phyloP scores from a whole-genome alignment of 2,797 vertebrate species.

The Ctenosaura bakeri region DNA sequence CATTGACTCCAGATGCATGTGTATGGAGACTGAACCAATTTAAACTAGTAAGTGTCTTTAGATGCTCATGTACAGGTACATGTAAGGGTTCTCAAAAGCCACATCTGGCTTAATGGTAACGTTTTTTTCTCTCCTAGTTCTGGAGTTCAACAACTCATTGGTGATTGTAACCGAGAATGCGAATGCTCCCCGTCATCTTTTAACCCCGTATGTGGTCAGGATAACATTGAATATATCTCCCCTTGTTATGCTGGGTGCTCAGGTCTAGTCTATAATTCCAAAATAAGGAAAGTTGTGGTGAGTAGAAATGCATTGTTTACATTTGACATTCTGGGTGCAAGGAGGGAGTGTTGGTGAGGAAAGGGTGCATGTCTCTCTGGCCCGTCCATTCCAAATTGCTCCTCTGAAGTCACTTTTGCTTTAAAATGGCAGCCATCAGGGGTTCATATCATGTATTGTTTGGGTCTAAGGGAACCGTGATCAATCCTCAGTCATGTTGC shows the following conservation, averaged over 20 bases:
- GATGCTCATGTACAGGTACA: too few species aligned
- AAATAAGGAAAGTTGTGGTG: slow-evolving; percentile 70
- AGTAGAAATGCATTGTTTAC: slow-evolving; percentile 37
- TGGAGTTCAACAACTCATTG: fast-evolving
- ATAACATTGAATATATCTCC: slow-evolving; percentile 85
- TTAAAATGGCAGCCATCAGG: background rate
- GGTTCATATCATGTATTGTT: too few species aligned
- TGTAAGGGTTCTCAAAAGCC: background rate
- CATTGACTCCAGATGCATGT: background rate
- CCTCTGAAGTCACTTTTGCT: background rate
- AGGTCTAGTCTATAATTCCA: fast-evolving
- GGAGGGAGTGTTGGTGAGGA: background rate
- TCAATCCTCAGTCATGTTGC: too few species aligned
- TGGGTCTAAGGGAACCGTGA: background rate
- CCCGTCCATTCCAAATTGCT: background rate
- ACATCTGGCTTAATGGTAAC: too few species aligned
- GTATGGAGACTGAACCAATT: too few species aligned
- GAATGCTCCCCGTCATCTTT: slow-evolving; percentile 82
- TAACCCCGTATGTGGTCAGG: slow-evolving; percentile 89
- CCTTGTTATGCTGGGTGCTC: slow-evolving; percentile 91
- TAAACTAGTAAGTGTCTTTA: background rate
- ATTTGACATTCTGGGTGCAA: background rate
- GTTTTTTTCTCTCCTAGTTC: slow-evolving; percentile 33
- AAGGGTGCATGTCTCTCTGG: background rate
- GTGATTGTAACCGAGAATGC: slow-evolving; percentile 78